phyloP scores from a whole-genome alignment of 2,797 vertebrate genomes.

The Nannoperca australis region DNA sequence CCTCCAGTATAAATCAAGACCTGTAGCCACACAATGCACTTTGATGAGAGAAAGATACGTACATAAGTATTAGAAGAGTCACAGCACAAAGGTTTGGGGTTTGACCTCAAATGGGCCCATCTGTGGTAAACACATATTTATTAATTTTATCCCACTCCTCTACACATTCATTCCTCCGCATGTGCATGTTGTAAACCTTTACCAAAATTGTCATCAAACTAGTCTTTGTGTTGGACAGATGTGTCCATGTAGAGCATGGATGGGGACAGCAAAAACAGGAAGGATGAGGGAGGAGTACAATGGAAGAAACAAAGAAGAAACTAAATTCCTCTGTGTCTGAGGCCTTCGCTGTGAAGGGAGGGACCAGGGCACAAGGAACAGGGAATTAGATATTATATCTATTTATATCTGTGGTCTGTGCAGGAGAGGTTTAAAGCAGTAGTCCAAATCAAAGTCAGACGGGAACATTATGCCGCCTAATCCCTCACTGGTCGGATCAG shows the following conservation, averaged over 20 bases:
- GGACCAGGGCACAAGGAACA: constrained; percentile 30
- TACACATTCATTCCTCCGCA: not conserved
- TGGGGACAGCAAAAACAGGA: not conserved
- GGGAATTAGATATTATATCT: constrained; percentile 59
- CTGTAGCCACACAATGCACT: constrained; percentile 14
- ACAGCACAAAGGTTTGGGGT: constrained; percentile 2
- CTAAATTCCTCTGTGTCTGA: constrained; percentile 11
- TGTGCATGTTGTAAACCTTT: constrained; percentile 3
- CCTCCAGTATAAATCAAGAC: constrained; percentile 15
- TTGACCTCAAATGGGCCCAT: constrained; percentile 7
- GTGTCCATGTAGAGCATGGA: not conserved
- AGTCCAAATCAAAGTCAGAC: constrained; percentile 29
- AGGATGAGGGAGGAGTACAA: not conserved
- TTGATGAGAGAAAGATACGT: constrained; percentile 12
- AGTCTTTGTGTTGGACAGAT: constrained; percentile 10
- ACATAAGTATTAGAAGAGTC: constrained; percentile 9
- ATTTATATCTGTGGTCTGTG: constrained; percentile 57
- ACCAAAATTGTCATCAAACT: not conserved
- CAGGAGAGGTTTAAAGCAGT: constrained; percentile 48
- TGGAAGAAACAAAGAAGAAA: not conserved
- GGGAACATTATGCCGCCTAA: constrained; percentile 36
- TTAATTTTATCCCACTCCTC: constrained; percentile 5
- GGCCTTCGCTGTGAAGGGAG: constrained; percentile 13
- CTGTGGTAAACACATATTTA: constrained; percentile 11
- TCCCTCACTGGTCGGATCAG: constrained; percentile 32